These are phyloP conservation scores for Smithornis capensis DNA, from an alignment of 2,113 vertebrate species.

Conservation along the genomic window DNA sequence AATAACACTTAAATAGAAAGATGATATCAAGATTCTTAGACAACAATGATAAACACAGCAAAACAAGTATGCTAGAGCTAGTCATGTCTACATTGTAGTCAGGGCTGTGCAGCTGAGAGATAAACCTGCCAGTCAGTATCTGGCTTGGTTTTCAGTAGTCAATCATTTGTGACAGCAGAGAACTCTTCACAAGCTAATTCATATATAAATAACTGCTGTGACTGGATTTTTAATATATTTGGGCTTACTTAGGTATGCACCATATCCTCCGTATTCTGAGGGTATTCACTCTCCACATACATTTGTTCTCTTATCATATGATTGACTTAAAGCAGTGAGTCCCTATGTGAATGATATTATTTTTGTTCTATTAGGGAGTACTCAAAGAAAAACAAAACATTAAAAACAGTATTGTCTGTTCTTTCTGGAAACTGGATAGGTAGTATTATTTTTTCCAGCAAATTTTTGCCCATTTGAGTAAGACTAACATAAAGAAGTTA, in stretches of 20 bases:
- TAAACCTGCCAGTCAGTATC: neutral
- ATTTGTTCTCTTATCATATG: neutral
- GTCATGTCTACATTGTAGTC: neutral
- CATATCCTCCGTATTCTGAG: neutral
- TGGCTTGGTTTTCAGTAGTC: conserved; percentile 2
- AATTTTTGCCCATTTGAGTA: neutral
- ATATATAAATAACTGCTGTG: neutral
- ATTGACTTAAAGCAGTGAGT: neutral
- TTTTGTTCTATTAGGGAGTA: neutral
- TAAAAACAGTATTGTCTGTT: neutral
- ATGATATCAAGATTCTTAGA: neutral
- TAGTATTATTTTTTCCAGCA: neutral
- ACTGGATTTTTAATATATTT: neutral
- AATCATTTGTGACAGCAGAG: neutral
- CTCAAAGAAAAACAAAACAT: neutral
- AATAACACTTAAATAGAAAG: neutral
- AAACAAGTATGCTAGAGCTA: neutral
- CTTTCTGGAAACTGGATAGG: neutral
- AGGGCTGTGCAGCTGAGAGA: neutral
- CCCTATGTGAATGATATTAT: neutral
- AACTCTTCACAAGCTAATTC: neutral
- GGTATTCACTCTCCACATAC: neutral
- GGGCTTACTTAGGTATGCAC: neutral
- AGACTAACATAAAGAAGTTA: neutral
- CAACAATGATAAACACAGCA: neutral